These are phyloP conservation scores for Lanistes nyassanus DNA, from an alignment of 1,140 invertebrate genomes.

Conservation along the genomic window DNA sequence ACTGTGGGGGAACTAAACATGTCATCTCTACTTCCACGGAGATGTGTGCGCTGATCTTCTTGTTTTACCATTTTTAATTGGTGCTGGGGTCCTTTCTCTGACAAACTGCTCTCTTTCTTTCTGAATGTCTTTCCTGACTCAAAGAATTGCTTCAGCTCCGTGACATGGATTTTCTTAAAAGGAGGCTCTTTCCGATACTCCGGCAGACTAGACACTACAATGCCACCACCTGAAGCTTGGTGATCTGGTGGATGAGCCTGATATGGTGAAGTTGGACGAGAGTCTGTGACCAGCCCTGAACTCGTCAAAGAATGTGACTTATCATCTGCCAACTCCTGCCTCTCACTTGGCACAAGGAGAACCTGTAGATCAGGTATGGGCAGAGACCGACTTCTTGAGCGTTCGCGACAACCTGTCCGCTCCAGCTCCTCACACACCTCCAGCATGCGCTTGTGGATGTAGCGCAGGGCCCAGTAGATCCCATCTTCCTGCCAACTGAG, in stretches of 20 bases:
- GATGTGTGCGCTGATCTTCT: constrained; percentile 25
- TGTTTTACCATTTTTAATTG: constrained; percentile 27
- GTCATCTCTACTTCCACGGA: constrained; percentile 25
- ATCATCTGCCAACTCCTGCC: constrained; percentile 24
- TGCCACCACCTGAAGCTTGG: not conserved
- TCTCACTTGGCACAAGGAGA: constrained; percentile 32
- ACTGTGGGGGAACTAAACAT: constrained; percentile 36
- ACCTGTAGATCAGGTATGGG: constrained; percentile 94
- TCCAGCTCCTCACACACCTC: constrained; percentile 75
- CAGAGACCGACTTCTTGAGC: constrained; percentile 88
- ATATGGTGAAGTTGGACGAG: constrained; percentile 8
- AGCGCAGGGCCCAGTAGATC: constrained; percentile 96
- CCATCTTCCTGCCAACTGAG: constrained; percentile 98
- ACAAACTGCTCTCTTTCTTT: constrained; percentile 38
- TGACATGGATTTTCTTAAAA: constrained; percentile 56
- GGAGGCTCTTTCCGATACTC: constrained; percentile 49
- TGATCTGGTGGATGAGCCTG: constrained; percentile 23
- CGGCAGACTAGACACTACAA: constrained; percentile 11
- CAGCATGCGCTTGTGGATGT: constrained; percentile 68
- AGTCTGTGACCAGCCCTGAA: constrained; percentile 3
- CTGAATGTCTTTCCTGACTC: constrained; percentile 46
- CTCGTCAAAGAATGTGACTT: not conserved
- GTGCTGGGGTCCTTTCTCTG: constrained; percentile 29
- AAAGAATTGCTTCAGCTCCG: constrained; percentile 55
- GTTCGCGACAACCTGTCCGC: constrained; percentile 77